Evolutionary conservation across 1,140 invertebrate species (phyloP).

Genomic region (Zaprionus kolodkinae): DNA sequence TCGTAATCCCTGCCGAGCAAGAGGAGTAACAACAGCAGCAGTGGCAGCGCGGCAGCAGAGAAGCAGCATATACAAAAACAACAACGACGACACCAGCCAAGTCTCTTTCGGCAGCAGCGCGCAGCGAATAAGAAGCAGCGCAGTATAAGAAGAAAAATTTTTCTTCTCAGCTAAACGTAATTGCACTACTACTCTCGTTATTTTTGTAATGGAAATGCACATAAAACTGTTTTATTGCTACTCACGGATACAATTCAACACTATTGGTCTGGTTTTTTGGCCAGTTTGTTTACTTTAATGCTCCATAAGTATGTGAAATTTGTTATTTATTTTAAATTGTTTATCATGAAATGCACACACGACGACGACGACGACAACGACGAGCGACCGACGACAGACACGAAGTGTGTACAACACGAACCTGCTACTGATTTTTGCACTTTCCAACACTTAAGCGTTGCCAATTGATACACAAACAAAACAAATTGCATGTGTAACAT

Average conservation of each 20-base stretch:
- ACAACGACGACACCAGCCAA: slow-evolving; percentile 50
- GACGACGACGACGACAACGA: slow-evolving; percentile 47
- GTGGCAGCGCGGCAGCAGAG: slow-evolving; percentile 13
- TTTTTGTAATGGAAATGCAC: slow-evolving; percentile 44
- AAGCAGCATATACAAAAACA: slow-evolving; percentile 47
- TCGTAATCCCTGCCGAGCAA: slow-evolving; percentile 70
- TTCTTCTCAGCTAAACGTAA: slow-evolving; percentile 67
- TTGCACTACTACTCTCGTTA: slow-evolving; percentile 53
- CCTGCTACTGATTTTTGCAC: background rate
- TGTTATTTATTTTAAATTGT: slow-evolving; percentile 76
- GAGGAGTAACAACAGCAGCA: slow-evolving; percentile 46
- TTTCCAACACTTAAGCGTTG: slow-evolving; percentile 37
- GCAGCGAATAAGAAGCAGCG: slow-evolving; percentile 56
- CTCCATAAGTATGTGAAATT: slow-evolving; percentile 60
- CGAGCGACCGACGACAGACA: slow-evolving; percentile 52
- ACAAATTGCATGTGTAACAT: background rate
- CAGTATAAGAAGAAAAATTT: slow-evolving; percentile 63
- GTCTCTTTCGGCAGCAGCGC: slow-evolving; percentile 57
- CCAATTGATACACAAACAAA: slow-evolving; percentile 7
- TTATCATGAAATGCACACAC: slow-evolving; percentile 77
- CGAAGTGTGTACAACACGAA: slow-evolving; percentile 51
- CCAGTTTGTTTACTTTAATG: slow-evolving; percentile 57
- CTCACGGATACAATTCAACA: slow-evolving; percentile 64
- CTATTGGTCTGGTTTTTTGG: slow-evolving; percentile 52
- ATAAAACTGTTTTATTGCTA: slow-evolving; percentile 52